phyloP scores from a whole-genome alignment of 2,888 invertebrate genomes.

The Drosophila pegasa region DNA sequence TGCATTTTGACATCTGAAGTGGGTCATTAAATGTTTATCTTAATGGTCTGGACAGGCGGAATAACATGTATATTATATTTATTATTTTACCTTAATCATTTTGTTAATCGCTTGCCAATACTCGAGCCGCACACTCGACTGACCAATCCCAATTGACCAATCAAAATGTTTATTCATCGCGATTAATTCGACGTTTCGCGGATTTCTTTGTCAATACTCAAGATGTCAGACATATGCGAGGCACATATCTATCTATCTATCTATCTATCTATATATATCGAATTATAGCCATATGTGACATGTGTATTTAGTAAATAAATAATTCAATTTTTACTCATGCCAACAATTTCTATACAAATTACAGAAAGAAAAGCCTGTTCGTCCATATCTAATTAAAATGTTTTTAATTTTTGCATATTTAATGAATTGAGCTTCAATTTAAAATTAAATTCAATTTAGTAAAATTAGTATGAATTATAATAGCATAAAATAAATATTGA shows the following conservation, averaged over 20 bases:
- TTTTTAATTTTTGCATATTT: background rate
- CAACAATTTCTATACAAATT: background rate
- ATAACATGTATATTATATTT: slow-evolving; percentile 18
- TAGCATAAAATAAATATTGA: too few species aligned
- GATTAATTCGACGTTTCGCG: background rate
- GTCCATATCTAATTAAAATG: background rate
- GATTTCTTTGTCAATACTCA: slow-evolving; percentile 7
- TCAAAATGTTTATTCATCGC: background rate
- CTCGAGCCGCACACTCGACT: background rate
- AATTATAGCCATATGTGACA: background rate
- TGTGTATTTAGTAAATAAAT: background rate
- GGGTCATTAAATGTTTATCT: slow-evolving; percentile 43
- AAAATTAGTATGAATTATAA: too few species aligned
- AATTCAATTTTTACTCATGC: background rate
- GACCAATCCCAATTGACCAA: background rate
- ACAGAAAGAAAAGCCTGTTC: background rate
- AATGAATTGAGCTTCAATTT: background rate
- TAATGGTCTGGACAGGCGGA: slow-evolving; percentile 5
- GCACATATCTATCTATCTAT: background rate
- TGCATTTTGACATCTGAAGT: slow-evolving; percentile 67
- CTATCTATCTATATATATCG: background rate
- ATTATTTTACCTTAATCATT: slow-evolving; percentile 13
- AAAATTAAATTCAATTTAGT: background rate
- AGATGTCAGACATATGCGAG: slow-evolving; percentile 21
- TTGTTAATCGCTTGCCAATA: slow-evolving; percentile 1